Evolutionary conservation across 2,888 invertebrate species (phyloP), one percentile per base, ranked within the genome.

Genomic region (Plebejus melissa): DNA sequence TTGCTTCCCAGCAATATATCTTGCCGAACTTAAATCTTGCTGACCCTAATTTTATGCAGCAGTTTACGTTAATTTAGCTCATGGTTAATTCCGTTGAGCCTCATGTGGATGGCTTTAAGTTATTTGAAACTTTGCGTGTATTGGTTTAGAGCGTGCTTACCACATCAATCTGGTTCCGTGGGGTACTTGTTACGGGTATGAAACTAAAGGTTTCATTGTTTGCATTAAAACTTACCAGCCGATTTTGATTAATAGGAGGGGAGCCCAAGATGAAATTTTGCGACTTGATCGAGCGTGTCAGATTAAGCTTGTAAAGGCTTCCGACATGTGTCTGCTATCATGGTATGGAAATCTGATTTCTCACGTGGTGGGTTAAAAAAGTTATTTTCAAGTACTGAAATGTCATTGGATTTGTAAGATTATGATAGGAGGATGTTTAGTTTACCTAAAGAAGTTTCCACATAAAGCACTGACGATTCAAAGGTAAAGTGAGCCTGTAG

Each of bases 31-130:
- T 58, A 58, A 58, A 58, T 60, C 60, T 60, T 28, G 22, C 22
- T 60, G 60, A 60, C 60, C 60, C 22, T 60, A 60, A 60, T 60
- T 22, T 60, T 28, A 60, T 60, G 60, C 60, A 60, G 28, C 28
- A 60, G 60, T 60, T 60, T 60, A 60, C 28, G 60, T 60, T 9
- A 22, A 60, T 22, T 60, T 60, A 60, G 28, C 60, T 60, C 60
- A 22, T 60, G n/a, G 60, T 60, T 60, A 60, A 60, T 60, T 60
- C 60, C 60, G 11, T 60, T 60, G 28, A 28, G 22, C 60, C 60
- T 11, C 60, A 60, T 22, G 60, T 11, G 60, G 60, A 60, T 60
- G 60, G 60, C 60, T 60, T 60, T 28, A 60, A 60, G 60, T 60
- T 60, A 60, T 60, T 28, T 28, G 9, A 28, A 60, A 60, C 28